These are phyloP conservation scores for Neodiprion fabricii DNA, from an alignment of 1,140 invertebrate species.

Conservation along the genomic window DNA sequence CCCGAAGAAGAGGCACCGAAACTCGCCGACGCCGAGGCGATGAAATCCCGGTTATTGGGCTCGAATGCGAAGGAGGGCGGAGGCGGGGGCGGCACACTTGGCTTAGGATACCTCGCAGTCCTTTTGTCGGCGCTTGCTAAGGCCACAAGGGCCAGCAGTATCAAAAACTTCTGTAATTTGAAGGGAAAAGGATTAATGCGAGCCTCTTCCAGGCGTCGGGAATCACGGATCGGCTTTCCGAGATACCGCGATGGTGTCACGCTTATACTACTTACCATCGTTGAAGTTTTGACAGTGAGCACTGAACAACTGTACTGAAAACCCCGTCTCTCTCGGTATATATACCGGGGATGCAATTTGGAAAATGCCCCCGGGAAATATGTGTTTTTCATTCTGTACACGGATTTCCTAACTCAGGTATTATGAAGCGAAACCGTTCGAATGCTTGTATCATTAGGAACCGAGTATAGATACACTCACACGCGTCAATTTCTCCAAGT, in stretches of 20 bases:
- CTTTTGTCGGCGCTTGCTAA: background rate
- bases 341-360: background rate
- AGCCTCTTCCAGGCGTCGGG: constrained; percentile 4
- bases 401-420: background rate
- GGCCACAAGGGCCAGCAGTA: constrained; percentile 13
- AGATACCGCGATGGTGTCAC: background rate
- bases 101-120: background rate
- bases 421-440: background rate
- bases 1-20: background rate
- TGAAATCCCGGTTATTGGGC: background rate
- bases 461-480: background rate
- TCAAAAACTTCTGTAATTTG: constrained; percentile 15
- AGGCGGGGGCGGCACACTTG: constrained; percentile 6
- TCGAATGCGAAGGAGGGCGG: background rate
- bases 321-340: background rate
- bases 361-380: constrained; percentile 1
- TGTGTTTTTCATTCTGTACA: background rate
- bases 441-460: background rate
- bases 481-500: background rate
- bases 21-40: background rate
- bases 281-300: constrained; percentile 8
- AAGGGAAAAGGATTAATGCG: constrained; percentile 14
- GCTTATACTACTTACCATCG: background rate
- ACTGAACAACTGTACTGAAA: constrained; percentile 3
- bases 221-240: background rate